Base-by-base conservation (phyloP, 2,113 vertebrate genomes). In the Cebus imitator region DNA sequence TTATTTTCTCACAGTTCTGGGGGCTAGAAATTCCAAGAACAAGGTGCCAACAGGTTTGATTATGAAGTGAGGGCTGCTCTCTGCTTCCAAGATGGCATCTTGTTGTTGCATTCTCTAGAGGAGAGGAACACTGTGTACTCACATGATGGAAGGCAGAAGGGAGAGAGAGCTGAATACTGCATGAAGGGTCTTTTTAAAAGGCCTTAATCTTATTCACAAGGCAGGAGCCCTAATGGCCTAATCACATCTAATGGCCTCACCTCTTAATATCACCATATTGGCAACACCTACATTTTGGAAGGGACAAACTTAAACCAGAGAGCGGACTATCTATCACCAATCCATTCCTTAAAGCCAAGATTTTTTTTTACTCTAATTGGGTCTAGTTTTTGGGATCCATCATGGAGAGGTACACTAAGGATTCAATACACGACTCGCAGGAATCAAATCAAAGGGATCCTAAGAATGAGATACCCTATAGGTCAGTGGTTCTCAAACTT, bases 381-480 rank as follows among this genome's bases (percentile, higher is more conserved):
- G 80, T 37, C 45, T 95, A 32, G 64, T 88, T 96, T 85, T 89
- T 93, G 75, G 43, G 50, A 58, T 57, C 45, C 96, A 55, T 23
- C 8, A 91, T 66, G 27, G 21, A 84, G 25, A 90, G 23, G 61
- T 55, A 85, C 55, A 79, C 55, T 82, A 96, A 85, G 23, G 25
- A 72, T 9, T 93, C 12, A 48, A 72, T 93, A 72, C 0, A 61
- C 25, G 73, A 40, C 6, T 52, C 57, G 48, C 4, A 91, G 83
- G 57, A 97, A 83, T 85, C 18, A 91, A 96, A 79, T 68, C 13
- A 89, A 95, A 82, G 32, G 92, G 17, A 87, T 50, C 55, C 55
- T 40, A 90, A 80, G 73, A 95, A 27, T 93, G 45, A 97, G 87
- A 95, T 30, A 55, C 3, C 64, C 40, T 72, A 2, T 78, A 82